These are phyloP conservation scores for Zoanthus gigantus DNA, from an alignment of 92 coral and sea anemone genomes.

Conservation along the genomic window DNA sequence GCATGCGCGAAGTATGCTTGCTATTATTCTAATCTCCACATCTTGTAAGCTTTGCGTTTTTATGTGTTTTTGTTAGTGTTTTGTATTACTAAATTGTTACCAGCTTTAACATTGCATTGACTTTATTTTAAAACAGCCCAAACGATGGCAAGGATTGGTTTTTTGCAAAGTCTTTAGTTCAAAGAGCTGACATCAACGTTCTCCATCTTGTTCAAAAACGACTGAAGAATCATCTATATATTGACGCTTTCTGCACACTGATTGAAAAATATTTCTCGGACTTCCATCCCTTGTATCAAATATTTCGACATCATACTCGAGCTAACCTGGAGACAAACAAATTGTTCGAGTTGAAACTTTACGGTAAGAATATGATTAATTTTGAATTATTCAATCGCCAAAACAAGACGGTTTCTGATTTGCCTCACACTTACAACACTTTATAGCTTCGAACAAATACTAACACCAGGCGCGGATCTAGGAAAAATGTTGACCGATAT, in stretches of 20 bases:
- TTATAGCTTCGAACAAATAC: no score
- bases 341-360: conserved; percentile 85
- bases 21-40: no score
- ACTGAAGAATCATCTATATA: conserved; percentile 81
- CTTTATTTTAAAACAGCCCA: conserved; percentile 52
- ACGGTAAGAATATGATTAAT: conserved; percentile 63
- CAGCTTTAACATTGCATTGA: not conserved
- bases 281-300: conserved; percentile 89
- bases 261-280: conserved; percentile 92
- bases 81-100: not conserved
- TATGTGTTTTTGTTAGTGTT: no score
- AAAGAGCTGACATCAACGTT: conserved; percentile 92
- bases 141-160: conserved; percentile 93
- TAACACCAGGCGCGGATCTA: no score
- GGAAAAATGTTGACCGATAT: no score
- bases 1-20: no score
- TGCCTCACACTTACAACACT: no score
- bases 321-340: conserved; percentile 94
- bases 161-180: conserved; percentile 93
- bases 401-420: not conserved
- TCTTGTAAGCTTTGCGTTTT: no score
- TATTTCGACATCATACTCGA: conserved; percentile 89
- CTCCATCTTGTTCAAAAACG: conserved; percentile 88
- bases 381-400: not conserved
- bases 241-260: conserved; percentile 92